phyloP scores from a whole-genome alignment of 2,797 vertebrate genomes.

The Oreortyx pictus region DNA sequence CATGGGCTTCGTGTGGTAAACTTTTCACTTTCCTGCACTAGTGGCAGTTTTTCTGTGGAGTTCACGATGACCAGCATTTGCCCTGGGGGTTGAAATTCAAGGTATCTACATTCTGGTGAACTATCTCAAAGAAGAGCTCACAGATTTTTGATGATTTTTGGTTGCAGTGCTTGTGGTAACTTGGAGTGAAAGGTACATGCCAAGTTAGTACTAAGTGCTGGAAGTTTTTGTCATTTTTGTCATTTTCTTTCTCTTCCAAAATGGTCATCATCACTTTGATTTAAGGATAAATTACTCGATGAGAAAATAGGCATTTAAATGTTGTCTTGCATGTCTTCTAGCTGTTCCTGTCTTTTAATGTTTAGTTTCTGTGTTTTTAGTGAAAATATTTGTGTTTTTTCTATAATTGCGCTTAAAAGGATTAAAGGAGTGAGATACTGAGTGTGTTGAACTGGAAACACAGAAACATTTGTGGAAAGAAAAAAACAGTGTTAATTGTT shows the following conservation, averaged over 20 bases:
- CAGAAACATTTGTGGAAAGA: constrained; percentile 27
- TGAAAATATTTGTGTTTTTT: background rate
- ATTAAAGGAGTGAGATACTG: background rate
- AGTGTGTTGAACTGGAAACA: constrained; percentile 35
- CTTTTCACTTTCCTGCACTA: background rate
- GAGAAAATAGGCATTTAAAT: constrained; percentile 26
- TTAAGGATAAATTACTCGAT: background rate
- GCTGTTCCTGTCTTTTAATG: background rate
- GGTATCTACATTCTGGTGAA: background rate
- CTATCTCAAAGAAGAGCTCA: background rate
- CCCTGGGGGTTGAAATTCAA: background rate
- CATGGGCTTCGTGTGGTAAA: background rate
- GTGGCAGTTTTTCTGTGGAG: background rate
- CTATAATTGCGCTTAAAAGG: constrained; percentile 16
- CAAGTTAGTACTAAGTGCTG: background rate
- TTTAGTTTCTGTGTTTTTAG: constrained; percentile 8
- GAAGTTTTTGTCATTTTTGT: background rate
- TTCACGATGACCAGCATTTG: background rate
- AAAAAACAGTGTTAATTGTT: constrained; percentile 67
- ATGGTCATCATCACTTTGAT: background rate
- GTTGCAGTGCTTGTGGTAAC: background rate
- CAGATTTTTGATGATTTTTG: background rate
- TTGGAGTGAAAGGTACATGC: background rate
- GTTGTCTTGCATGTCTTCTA: background rate
- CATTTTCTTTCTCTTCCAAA: background rate